These are phyloP conservation scores for Hedya salicella DNA, from an alignment of 2,888 invertebrate species.

Conservation along the genomic window DNA sequence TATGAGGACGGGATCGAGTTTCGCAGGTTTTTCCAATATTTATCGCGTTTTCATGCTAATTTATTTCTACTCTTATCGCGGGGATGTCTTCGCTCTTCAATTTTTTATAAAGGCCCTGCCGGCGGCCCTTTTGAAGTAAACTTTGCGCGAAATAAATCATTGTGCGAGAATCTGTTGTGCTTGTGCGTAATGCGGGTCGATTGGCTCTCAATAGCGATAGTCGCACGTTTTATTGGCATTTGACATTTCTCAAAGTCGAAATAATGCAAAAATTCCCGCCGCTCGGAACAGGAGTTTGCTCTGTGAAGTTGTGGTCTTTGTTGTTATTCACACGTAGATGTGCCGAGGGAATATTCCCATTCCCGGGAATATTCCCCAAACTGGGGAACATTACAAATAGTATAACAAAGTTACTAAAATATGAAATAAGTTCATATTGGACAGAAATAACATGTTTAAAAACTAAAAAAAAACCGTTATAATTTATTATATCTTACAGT, in stretches of 20 bases:
- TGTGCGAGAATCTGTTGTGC: constrained; percentile 27
- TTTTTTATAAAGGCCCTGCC: constrained; percentile 33
- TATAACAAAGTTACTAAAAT: too few species aligned
- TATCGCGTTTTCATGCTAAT: constrained; percentile 43
- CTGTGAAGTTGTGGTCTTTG: too few species aligned
- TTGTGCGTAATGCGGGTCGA: neutral
- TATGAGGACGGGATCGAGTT: constrained; percentile 46
- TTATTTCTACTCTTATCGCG: constrained; percentile 38
- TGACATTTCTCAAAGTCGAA: neutral
- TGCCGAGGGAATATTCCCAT: too few species aligned
- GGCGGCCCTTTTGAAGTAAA: constrained; percentile 28
- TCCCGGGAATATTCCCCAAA: too few species aligned
- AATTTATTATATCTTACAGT: too few species aligned
- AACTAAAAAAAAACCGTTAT: too few species aligned
- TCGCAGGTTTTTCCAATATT: constrained; percentile 42
- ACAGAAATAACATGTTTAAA: too few species aligned
- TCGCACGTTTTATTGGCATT: neutral
- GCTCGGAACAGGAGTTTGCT: neutral
- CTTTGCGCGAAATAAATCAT: constrained; percentile 32
- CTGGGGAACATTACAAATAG: too few species aligned
- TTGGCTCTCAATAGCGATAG: neutral
- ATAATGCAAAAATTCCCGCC: neutral
- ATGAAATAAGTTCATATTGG: too few species aligned
- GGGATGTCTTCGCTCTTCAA: constrained; percentile 40
- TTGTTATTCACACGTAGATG: too few species aligned